These are phyloP conservation scores for Macropodus opercularis DNA, from an alignment of 2,797 vertebrate species.

Conservation along the genomic window DNA sequence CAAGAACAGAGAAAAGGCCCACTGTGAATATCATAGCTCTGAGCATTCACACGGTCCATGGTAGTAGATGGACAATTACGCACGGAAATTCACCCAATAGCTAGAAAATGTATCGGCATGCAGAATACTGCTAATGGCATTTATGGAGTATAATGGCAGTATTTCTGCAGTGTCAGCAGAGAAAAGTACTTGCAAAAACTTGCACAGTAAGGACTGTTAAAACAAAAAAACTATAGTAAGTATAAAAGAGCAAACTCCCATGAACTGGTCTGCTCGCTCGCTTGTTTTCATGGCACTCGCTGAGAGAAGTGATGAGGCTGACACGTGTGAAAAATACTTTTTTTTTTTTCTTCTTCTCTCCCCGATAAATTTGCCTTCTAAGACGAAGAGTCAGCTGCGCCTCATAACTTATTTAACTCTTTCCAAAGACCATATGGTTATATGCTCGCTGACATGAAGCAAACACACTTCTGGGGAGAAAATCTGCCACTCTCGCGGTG, in stretches of 20 bases:
- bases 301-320: slow-evolving; percentile 34
- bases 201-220: slow-evolving; percentile 14
- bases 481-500: slow-evolving; percentile 66
- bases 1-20: slow-evolving; percentile 21
- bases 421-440: slow-evolving; percentile 81
- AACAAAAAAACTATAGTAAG: neutral
- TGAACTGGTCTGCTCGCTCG: slow-evolving; percentile 10
- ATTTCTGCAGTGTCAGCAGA: slow-evolving; percentile 45
- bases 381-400: slow-evolving; percentile 66
- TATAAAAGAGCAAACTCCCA: slow-evolving; percentile 16
- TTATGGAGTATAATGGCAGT: slow-evolving; percentile 16
- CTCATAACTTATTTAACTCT: slow-evolving; percentile 82
- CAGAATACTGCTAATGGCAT: slow-evolving; percentile 20
- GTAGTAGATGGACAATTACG: slow-evolving; percentile 4
- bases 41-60: slow-evolving; percentile 13
- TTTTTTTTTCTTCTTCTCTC: slow-evolving; percentile 21
- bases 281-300: slow-evolving; percentile 43
- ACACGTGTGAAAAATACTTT: slow-evolving; percentile 49
- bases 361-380: slow-evolving; percentile 51
- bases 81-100: slow-evolving; percentile 21
- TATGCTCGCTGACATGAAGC: slow-evolving; percentile 65
- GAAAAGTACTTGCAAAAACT: slow-evolving; percentile 38
- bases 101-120: neutral
- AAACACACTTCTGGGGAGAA: slow-evolving; percentile 53
- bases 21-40: slow-evolving; percentile 17